These are phyloP conservation scores for Manacus vitellinus DNA, from an alignment of 2,113 vertebrate species.

Conservation along the genomic window DNA sequence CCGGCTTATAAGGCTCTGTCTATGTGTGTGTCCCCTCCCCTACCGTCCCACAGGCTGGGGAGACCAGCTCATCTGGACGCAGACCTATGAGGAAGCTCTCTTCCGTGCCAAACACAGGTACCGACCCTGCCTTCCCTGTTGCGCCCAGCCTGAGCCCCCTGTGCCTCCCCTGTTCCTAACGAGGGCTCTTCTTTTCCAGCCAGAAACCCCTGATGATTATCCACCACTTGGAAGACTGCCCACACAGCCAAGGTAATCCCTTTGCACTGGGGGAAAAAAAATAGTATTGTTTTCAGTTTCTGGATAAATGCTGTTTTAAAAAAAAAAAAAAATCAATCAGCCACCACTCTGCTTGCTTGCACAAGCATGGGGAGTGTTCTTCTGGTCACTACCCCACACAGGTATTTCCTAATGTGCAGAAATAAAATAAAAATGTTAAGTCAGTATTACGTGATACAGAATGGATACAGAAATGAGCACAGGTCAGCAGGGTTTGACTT, in stretches of 20 bases:
- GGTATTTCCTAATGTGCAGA: not conserved
- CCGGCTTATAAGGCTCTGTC: not conserved
- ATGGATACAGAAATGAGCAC: accelerated
- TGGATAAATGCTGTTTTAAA: not conserved
- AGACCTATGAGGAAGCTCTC: slow-evolving; percentile 93
- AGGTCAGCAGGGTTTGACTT: not conserved
- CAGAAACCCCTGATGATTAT: slow-evolving; percentile 94
- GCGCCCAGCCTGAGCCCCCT: accelerated
- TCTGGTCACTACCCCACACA: accelerated
- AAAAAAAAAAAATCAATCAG: not conserved
- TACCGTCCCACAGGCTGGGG: slow-evolving; percentile 85
- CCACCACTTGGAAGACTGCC: slow-evolving; percentile 92
- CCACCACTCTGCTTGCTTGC: not conserved
- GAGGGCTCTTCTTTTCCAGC: slow-evolving; percentile 66
- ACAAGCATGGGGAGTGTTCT: accelerated
- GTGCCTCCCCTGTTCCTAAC: not conserved
- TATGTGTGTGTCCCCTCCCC: not conserved
- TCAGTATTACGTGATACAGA: accelerated
- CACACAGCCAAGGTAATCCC: slow-evolving; percentile 85
- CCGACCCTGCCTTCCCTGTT: not conserved
- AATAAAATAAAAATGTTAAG: not conserved
- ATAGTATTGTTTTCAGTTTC: not conserved
- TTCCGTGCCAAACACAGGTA: slow-evolving; percentile 85
- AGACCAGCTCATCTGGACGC: slow-evolving; percentile 92
- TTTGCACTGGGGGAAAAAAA: not conserved